phyloP scores from a whole-genome alignment of 2,797 vertebrate genomes.

The Meda fulgida region DNA sequence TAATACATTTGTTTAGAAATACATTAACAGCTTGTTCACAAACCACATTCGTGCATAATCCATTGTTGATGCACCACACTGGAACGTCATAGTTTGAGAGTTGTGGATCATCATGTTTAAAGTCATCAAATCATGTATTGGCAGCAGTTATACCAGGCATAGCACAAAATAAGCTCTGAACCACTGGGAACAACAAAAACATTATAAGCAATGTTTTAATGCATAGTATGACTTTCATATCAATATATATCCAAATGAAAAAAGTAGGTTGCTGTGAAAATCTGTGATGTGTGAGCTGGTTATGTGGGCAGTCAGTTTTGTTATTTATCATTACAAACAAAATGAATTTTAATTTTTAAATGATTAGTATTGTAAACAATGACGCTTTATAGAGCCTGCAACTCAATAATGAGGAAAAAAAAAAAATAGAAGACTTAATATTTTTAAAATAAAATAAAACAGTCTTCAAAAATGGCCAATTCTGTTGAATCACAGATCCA shows the following conservation, averaged over 20 bases:
- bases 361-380: slow-evolving; percentile 3
- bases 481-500: not conserved
- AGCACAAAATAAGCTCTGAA: not conserved
- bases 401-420: not conserved
- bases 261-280: not conserved
- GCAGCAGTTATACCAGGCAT: slow-evolving; percentile 22
- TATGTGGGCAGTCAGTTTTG: not conserved
- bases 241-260: not conserved
- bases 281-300: not conserved
- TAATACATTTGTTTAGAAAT: slow-evolving; percentile 43
- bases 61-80: slow-evolving; percentile 19
- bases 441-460: slow-evolving; percentile 10
- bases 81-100: slow-evolving; percentile 23
- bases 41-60: slow-evolving; percentile 34
- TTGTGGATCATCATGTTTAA: slow-evolving; percentile 14
- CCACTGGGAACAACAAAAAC: slow-evolving; percentile 8
- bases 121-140: not conserved
- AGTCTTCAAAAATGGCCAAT: slow-evolving; percentile 2
- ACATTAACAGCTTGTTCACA: slow-evolving; percentile 35
- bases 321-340: not conserved
- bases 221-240: slow-evolving; percentile 26
- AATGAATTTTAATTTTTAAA: not conserved
- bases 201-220: not conserved
- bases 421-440: not conserved
- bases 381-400: not conserved